Evolutionary conservation across 2,888 invertebrate species (phyloP), one percentile per base, ranked within the genome.

Genomic region (Sinelater perroti): DNA sequence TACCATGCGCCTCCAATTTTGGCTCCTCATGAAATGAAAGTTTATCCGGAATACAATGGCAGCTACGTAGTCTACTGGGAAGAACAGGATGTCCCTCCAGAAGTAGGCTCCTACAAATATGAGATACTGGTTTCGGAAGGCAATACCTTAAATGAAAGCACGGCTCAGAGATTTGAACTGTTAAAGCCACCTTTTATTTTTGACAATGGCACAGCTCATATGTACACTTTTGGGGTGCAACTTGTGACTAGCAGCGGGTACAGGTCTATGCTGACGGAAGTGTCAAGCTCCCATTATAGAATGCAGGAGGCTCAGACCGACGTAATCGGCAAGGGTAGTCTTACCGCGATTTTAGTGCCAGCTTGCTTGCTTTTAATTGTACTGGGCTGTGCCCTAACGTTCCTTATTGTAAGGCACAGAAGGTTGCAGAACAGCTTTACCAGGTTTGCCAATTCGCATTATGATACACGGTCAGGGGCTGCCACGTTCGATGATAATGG

Each of bases 401-500:
- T 89, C 72, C 75, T 80, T 60, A 67, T 75, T 11, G 72, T 91
- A 42, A 82, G 91, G 18, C 90, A 92, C 75, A 82, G 88, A 36
- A 83, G 91, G 38, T 81, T 92, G 26, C 86, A 90, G 72, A 85
- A 87, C 64, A 89, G 88, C 69, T 93, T 93, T 79, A 85, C 89
- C 49, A 84, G 91, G 47, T 93, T 92, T 78, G 89, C 90, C 21
- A 90, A 89, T 75, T 89, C 89, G 65, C 90, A 91, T 76, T 95
- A 95, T 77, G 92, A 93, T 80, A 89, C 89, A 47, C 83, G 93
- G 64, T 88, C 93, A 44, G 94, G 92, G 40, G 90, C 93, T 67
- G 93, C 95, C 31, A 92, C 92, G 47, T 91, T 95, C 74, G 85
- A 87, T 26, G 87, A 87, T 65, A 87, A 87, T 66, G 87, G 86